A percentile compares a stretch with the other conserved stretches of the same genome.
These are phyloP conservation scores for Macroramphosus scolopax DNA, from an alignment of 2,797 vertebrate species.

Conservation along the genomic window DNA sequence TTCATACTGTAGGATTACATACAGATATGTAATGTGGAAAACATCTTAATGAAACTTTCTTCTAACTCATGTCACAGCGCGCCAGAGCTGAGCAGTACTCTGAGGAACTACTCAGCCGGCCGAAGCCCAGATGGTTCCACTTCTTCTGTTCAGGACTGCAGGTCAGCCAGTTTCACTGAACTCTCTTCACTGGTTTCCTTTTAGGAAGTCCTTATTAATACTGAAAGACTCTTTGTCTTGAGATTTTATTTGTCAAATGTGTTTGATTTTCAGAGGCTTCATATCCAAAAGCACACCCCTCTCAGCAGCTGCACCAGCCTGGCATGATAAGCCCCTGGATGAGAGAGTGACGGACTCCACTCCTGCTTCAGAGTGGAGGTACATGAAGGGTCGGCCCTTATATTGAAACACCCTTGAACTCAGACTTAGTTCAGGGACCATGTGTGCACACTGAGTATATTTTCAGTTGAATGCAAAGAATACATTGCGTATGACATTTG, in stretches of 20 bases:
- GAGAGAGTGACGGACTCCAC: neutral
- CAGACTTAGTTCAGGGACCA: neutral
- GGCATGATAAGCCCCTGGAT: no score
- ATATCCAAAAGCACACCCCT: slow-evolving; percentile 1
- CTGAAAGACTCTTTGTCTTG: neutral
- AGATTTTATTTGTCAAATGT: neutral
- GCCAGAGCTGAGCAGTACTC: slow-evolving; percentile 20
- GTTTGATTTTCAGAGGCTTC: slow-evolving; percentile 39
- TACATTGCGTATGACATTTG: slow-evolving; percentile 4
- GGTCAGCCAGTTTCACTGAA: slow-evolving; percentile 35
- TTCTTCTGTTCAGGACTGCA: slow-evolving; percentile 32
- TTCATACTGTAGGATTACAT: neutral
- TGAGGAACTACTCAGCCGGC: slow-evolving; percentile 9
- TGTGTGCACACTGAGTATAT: slow-evolving; percentile 1
- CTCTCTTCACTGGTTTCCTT: neutral
- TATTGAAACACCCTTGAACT: no score
- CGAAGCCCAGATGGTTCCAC: slow-evolving; percentile 5
- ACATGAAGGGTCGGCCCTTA: neutral
- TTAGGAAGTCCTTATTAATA: no score
- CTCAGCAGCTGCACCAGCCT: no score
- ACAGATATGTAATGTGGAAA: no score
- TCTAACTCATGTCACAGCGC: slow-evolving; percentile 18
- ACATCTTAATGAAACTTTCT: no score
- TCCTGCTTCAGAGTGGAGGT: slow-evolving; percentile 59
- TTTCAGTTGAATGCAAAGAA: neutral